phyloP scores from a whole-genome alignment of 2,888 invertebrate genomes.

The Spilarctia lutea region DNA sequence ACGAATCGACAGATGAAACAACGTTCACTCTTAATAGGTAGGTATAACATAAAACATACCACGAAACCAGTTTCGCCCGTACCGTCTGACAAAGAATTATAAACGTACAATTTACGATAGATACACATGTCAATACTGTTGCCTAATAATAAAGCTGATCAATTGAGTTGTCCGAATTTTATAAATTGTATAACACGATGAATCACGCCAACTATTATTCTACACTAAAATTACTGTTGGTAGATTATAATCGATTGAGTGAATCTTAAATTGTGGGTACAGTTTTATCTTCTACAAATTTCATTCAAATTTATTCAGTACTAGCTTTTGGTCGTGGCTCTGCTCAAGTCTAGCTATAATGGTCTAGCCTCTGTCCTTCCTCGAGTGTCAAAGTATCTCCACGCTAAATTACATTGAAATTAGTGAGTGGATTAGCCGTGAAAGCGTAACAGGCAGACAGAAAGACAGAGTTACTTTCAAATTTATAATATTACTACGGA shows the following conservation, averaged over 20 bases:
- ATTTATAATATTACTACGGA: no score
- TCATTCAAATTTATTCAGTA: background rate
- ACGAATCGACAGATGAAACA: conserved; percentile 71
- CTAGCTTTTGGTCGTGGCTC: background rate
- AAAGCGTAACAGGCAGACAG: no score
- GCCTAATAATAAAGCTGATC: conserved; percentile 32
- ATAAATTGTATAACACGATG: conserved; percentile 12
- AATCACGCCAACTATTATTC: conserved; percentile 6
- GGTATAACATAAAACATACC: conserved; percentile 66
- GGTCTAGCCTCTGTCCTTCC: no score
- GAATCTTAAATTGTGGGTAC: background rate
- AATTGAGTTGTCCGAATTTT: conserved; percentile 33
- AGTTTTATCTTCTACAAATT: background rate
- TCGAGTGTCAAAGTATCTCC: no score
- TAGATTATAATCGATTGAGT: conserved; percentile 24
- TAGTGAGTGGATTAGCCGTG: no score
- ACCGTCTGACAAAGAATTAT: conserved; percentile 59
- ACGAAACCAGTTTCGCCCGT: conserved; percentile 69
- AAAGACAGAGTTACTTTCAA: no score
- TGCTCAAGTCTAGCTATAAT: no score
- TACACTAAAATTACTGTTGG: conserved; percentile 22
- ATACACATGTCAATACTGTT: conserved; percentile 32
- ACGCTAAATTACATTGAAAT: no score
- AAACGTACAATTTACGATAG: conserved; percentile 33
- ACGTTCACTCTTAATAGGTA: conserved; percentile 69